Conservation (phyloP, 2,888 invertebrate genomes). For the Drosophila mercatorum region DNA sequence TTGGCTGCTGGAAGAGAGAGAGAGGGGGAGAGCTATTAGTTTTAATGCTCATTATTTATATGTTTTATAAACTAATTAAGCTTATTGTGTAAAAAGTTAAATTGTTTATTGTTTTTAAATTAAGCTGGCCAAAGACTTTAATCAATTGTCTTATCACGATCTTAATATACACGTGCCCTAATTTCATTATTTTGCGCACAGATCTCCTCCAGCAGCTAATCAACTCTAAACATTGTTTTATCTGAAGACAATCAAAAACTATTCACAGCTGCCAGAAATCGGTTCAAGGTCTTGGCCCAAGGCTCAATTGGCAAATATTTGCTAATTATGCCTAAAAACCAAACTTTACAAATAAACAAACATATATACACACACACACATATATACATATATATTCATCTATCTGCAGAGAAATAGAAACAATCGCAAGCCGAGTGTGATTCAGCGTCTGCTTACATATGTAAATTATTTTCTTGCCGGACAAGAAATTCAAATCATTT, state of each 20-base stretch:
- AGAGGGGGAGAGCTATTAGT: neutral
- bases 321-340: constrained; percentile 62
- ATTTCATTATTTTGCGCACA: constrained; percentile 7
- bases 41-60: neutral
- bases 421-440: constrained; percentile 29
- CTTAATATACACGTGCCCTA: neutral
- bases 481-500: constrained; percentile 56
- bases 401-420: constrained; percentile 19
- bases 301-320: constrained; percentile 75
- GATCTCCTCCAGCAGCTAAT: constrained; percentile 23
- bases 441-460: constrained; percentile 45
- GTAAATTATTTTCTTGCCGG: constrained; percentile 64
- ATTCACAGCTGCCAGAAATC: constrained; percentile 34
- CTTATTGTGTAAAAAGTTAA: neutral
- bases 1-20: constrained; percentile 1
- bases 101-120: neutral
- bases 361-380: neutral
- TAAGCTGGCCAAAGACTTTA: neutral
- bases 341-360: neutral
- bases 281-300: constrained; percentile 66
- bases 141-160: constrained; percentile 9
- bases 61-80: neutral
- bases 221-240: constrained; percentile 23
- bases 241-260: constrained; percentile 21
- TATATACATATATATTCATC: no score